A percentile compares a stretch with the other conserved stretches of the same genome.
Evolutionary conservation across 2,113 vertebrate species (phyloP).

Genomic region (Dunckerocampus dactyliophorus): DNA sequence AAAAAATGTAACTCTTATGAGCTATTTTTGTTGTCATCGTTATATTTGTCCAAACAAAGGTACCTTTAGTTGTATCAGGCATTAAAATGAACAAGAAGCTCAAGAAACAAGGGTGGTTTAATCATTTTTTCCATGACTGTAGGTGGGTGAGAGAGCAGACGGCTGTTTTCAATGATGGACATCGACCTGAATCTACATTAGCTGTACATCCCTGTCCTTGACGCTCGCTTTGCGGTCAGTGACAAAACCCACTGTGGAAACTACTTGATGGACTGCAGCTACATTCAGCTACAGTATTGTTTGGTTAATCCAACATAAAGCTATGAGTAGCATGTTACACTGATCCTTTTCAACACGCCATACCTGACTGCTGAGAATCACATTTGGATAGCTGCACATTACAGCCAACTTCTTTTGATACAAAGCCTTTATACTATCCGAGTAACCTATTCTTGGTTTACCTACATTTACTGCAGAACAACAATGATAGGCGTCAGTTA

Average conservation of each 20-base stretch:
- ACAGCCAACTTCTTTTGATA: not conserved
- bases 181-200: not conserved
- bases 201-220: conserved; percentile 14
- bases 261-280: conserved; percentile 45
- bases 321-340: conserved; percentile 3
- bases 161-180: conserved; percentile 16
- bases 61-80: too few relatives aligned
- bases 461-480: not conserved
- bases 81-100: too few relatives aligned
- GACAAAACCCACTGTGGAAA: conserved; percentile 48
- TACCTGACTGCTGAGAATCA: not conserved
- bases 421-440: not conserved
- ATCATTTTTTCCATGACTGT: too few relatives aligned
- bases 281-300: conserved; percentile 37
- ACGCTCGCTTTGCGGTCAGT: conserved; percentile 18
- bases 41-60: too few relatives aligned
- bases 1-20: too few relatives aligned
- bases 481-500: not conserved
- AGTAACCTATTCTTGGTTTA: not conserved
- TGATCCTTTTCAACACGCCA: not conserved
- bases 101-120: too few relatives aligned
- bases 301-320: conserved; percentile 26
- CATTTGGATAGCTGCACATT: not conserved
- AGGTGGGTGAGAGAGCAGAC: conserved; percentile 19
- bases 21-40: too few relatives aligned